phyloP scores from a whole-genome alignment of 2,113 vertebrate species.

The Clarias macrocephalus region DNA sequence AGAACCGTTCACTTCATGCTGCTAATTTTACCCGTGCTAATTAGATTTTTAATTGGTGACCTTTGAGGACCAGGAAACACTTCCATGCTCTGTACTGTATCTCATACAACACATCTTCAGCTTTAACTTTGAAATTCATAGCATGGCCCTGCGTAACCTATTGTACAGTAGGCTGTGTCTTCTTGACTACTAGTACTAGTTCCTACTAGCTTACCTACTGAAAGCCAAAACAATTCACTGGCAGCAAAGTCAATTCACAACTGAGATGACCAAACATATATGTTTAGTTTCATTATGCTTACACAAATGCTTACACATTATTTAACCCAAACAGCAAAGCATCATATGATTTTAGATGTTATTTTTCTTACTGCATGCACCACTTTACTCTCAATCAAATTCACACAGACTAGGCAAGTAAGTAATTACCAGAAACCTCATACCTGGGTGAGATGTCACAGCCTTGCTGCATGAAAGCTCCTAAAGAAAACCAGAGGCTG shows the following conservation, averaged over 20 bases:
- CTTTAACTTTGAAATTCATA: conserved; percentile 31
- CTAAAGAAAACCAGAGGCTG: conserved; percentile 97
- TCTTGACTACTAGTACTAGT: not conserved
- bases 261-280: too few relatives aligned
- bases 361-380: not conserved
- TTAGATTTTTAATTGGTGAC: conserved; percentile 79
- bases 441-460: conserved; percentile 99
- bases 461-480: conserved; percentile 99
- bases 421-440: not conserved
- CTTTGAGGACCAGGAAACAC: conserved; percentile 59
- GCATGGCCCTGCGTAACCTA: conserved; percentile 4
- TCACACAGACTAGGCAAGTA: not conserved
- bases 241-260: too few relatives aligned
- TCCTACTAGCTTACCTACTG: not conserved
- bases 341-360: not conserved
- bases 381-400: not conserved
- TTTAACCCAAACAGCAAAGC: not conserved
- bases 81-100: not conserved
- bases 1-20: conserved; percentile 66
- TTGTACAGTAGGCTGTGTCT: not conserved
- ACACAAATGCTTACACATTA: not conserved
- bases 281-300: not conserved
- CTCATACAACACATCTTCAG: not conserved
- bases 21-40: conserved; percentile 75
- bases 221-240: too few relatives aligned